Percentiles rank a stretch among this genome's conserved stretches.
phyloP scores from a whole-genome alignment of 2,113 vertebrate species.

The Paralichthys olivaceus region DNA sequence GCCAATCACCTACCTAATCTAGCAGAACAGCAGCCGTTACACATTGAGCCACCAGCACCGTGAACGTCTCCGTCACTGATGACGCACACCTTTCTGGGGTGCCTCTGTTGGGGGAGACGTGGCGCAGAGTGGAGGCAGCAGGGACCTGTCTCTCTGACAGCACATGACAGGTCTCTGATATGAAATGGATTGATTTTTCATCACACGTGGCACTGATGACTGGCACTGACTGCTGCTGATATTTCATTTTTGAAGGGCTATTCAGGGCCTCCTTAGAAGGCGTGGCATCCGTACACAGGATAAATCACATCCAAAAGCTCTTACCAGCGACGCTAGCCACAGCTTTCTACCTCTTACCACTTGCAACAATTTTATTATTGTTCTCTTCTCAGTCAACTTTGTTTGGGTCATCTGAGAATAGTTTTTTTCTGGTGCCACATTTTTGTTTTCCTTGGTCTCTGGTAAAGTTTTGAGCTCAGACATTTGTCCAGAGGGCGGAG shows the following conservation, averaged over 20 bases:
- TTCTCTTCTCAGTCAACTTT: background rate
- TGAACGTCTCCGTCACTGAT: constrained; percentile 59
- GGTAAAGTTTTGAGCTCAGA: constrained; percentile 55
- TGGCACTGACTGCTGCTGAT: constrained; percentile 81
- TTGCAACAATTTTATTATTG: background rate
- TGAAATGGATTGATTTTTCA: constrained; percentile 85
- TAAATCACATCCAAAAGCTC: constrained; percentile 71
- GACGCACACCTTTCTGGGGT: constrained; percentile 50
- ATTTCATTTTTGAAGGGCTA: constrained; percentile 79
- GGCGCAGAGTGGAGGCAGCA: constrained; percentile 47
- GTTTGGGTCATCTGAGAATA: constrained; percentile 11
- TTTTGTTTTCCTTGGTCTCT: constrained; percentile 27
- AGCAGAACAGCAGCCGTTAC: constrained; percentile 76
- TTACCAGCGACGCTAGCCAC: constrained; percentile 26
- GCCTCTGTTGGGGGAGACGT: constrained; percentile 43
- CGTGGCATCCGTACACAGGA: constrained; percentile 70
- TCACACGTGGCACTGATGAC: constrained; percentile 77
- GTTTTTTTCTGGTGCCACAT: background rate
- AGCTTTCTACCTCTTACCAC: background rate
- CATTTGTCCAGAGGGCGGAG: constrained; percentile 54
- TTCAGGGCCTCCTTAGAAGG: constrained; percentile 69
- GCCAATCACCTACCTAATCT: constrained; percentile 78
- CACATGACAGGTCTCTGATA: constrained; percentile 71
- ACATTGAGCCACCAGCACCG: constrained; percentile 60
- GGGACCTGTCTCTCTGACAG: constrained; percentile 59